phyloP scores from a whole-genome alignment of 2,797 vertebrate species.

The Lagorchestes hirsutus region DNA sequence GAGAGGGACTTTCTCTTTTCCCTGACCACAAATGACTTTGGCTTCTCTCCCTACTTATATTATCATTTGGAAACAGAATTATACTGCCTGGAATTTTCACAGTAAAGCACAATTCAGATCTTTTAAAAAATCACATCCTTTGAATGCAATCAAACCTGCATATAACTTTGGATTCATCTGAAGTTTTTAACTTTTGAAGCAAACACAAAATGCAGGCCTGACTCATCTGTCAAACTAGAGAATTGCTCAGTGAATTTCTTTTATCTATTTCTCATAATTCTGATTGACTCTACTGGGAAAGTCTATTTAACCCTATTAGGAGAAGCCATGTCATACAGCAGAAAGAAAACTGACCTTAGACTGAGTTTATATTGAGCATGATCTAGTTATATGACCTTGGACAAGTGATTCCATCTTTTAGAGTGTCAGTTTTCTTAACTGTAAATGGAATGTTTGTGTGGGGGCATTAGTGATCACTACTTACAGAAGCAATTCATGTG shows the following conservation, averaged over 20 bases:
- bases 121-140: not conserved
- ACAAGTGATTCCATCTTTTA: not conserved
- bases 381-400: not conserved
- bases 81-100: constrained; percentile 7
- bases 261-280: not conserved
- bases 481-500: not conserved
- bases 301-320: not conserved
- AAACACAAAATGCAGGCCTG: constrained; percentile 21
- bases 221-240: not conserved
- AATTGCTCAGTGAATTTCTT: not conserved
- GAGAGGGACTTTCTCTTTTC: not conserved
- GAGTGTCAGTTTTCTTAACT: not conserved
- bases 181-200: constrained; percentile 34
- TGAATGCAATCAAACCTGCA: not conserved
- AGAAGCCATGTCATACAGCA: not conserved
- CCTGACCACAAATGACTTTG: constrained; percentile 16
- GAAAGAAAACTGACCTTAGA: not conserved
- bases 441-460: not conserved
- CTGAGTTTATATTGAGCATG: not conserved
- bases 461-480: not conserved
- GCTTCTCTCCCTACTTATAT: not conserved
- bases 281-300: not conserved
- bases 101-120: not conserved
- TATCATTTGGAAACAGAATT: constrained; percentile 10
- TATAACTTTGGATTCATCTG: constrained; percentile 42